Evolutionary conservation across 2,113 vertebrate species (phyloP).

Genomic region (Leucosticte australis): DNA sequence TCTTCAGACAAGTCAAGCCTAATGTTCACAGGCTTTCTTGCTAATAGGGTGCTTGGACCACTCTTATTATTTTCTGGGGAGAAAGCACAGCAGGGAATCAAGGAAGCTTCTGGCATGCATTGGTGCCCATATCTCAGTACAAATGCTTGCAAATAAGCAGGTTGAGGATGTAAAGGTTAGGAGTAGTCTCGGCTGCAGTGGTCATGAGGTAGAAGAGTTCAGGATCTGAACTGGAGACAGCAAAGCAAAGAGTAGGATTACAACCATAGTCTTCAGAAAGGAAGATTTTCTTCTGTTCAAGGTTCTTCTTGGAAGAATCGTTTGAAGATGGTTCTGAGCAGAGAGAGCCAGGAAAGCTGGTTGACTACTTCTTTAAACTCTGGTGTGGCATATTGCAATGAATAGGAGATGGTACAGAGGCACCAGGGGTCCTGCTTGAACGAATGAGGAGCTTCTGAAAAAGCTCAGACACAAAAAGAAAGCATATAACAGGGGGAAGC

Average conservation of each 20-base stretch:
- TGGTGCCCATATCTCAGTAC: neutral
- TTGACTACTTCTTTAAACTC: neutral
- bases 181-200: neutral
- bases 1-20: neutral
- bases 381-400: neutral
- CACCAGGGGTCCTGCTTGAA: neutral
- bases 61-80: neutral
- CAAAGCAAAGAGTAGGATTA: neutral
- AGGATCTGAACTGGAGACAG: neutral
- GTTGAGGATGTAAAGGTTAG: neutral
- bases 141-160: neutral
- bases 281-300: neutral
- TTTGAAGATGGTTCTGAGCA: neutral
- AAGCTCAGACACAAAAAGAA: neutral
- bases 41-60: neutral
- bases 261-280: neutral
- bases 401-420: neutral
- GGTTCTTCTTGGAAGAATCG: neutral
- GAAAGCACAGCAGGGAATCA: neutral
- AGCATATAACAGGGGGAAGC: neutral
- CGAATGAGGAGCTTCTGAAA: neutral
- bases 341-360: neutral
- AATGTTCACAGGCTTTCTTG: neutral
- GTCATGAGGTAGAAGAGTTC: neutral
- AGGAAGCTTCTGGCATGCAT: neutral